Percentiles rank a stretch among this genome's conserved stretches.
phyloP scores from a whole-genome alignment of 2,888 invertebrate genomes.

The Aspidiotus destructor region DNA sequence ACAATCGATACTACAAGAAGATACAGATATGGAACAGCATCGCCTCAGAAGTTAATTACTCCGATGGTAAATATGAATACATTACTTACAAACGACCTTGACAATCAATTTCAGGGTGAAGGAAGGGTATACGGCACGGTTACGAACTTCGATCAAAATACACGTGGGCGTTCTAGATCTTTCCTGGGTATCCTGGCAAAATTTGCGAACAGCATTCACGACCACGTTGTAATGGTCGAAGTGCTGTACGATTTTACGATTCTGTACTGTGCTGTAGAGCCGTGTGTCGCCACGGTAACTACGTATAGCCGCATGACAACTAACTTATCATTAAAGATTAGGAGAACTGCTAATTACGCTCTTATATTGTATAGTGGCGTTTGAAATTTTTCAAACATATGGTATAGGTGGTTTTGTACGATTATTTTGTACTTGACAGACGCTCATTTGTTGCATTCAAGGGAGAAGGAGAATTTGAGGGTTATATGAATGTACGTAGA shows the following conservation, averaged over 20 bases:
- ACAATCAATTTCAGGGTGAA: too few species aligned
- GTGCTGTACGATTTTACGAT: too few species aligned
- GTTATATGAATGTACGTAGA: too few species aligned
- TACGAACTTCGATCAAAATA: too few species aligned
- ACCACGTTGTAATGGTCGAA: too few species aligned
- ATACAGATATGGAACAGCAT: constrained; percentile 28
- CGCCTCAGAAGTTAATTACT: constrained; percentile 26
- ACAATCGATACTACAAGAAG: constrained; percentile 26
- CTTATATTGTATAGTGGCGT: background rate
- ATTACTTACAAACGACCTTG: too few species aligned
- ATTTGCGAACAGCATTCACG: too few species aligned
- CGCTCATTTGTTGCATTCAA: background rate
- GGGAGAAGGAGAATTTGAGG: too few species aligned
- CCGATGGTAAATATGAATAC: constrained; percentile 15
- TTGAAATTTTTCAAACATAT: background rate
- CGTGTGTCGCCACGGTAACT: background rate
- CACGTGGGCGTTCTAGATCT: too few species aligned
- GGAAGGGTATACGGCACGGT: too few species aligned
- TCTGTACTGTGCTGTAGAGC: background rate
- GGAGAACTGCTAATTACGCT: background rate
- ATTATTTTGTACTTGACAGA: background rate
- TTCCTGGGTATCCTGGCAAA: too few species aligned
- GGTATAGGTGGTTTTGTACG: background rate
- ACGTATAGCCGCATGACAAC: background rate
- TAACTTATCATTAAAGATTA: constrained; percentile 3